These are phyloP conservation scores for Eptesicus fuscus DNA, from an alignment of 2,113 vertebrate genomes.

Conservation along the genomic window DNA sequence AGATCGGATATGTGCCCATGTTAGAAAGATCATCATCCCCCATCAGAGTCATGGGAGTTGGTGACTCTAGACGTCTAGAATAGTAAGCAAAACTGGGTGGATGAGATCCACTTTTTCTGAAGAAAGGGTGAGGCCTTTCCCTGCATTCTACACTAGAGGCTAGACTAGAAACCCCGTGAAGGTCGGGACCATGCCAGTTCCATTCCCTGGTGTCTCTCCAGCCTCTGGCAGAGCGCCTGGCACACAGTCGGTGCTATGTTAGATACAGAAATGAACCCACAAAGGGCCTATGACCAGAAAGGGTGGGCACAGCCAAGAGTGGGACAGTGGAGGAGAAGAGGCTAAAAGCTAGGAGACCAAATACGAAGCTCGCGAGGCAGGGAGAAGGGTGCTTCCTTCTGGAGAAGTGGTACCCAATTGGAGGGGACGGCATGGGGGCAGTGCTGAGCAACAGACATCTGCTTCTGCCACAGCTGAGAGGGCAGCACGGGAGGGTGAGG, in stretches of 20 bases:
- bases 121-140: neutral
- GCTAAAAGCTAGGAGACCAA: neutral
- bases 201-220: neutral
- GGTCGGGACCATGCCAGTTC: neutral
- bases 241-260: neutral
- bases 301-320: neutral
- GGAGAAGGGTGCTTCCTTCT: neutral
- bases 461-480: neutral
- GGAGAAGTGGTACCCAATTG: neutral
- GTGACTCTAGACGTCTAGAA: neutral
- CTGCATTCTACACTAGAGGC: neutral
- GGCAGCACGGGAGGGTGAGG: neutral
- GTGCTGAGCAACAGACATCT: neutral
- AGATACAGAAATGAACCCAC: neutral
- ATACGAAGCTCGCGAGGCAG: neutral
- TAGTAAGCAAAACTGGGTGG: neutral
- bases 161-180: neutral
- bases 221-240: neutral
- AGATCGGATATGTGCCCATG: neutral
- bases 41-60: neutral
- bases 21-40: neutral
- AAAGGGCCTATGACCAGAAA: neutral
- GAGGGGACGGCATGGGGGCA: neutral
- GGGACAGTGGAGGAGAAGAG: neutral
- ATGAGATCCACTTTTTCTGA: neutral